Conservation (phyloP, 2,888 invertebrate species). For the Drosophila affinis region DNA sequence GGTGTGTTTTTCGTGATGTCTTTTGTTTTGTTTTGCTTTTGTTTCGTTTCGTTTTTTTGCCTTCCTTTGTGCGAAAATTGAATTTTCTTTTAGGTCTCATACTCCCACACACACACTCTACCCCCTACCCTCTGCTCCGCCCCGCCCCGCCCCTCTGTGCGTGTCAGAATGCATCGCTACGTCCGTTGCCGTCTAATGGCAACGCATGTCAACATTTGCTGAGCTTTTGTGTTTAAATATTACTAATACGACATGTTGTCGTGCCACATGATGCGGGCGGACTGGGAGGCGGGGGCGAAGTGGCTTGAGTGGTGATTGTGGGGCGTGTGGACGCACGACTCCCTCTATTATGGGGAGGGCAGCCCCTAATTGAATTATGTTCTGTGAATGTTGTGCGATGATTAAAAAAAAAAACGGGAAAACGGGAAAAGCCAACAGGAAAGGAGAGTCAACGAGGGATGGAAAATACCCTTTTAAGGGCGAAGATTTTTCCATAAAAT, state of each 20-base stretch:
- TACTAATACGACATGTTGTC: slow-evolving; percentile 80
- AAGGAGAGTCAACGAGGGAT: slow-evolving; percentile 22
- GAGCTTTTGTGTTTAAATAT: slow-evolving; percentile 80
- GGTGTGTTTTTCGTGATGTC: slow-evolving; percentile 43
- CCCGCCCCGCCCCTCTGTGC: slow-evolving; percentile 42
- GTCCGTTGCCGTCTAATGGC: slow-evolving; percentile 62
- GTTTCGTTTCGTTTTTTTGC: slow-evolving; percentile 3
- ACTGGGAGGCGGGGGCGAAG: no score
- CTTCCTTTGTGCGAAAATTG: slow-evolving; percentile 69
- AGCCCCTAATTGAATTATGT: slow-evolving; percentile 73
- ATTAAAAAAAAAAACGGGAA: slow-evolving; percentile 35
- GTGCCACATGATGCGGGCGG: slow-evolving; percentile 57
- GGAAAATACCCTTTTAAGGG: not conserved
- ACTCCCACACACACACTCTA: not conserved
- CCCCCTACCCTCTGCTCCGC: no score
- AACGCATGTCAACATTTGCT: slow-evolving; percentile 78
- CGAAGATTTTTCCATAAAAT: not conserved
- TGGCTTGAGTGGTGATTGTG: slow-evolving; percentile 12
- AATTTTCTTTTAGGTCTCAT: slow-evolving; percentile 51
- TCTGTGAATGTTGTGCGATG: slow-evolving; percentile 33
- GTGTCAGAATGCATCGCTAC: slow-evolving; percentile 70
- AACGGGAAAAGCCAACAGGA: not conserved
- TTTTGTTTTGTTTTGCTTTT: slow-evolving; percentile 16
- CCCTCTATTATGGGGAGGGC: slow-evolving; percentile 50
- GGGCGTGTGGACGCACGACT: slow-evolving; percentile 1